Percentiles rank a stretch among this genome's conserved stretches.
Evolutionary conservation across 2,113 vertebrate species (phyloP).

Genomic region (Petrocephalus zakoni): DNA sequence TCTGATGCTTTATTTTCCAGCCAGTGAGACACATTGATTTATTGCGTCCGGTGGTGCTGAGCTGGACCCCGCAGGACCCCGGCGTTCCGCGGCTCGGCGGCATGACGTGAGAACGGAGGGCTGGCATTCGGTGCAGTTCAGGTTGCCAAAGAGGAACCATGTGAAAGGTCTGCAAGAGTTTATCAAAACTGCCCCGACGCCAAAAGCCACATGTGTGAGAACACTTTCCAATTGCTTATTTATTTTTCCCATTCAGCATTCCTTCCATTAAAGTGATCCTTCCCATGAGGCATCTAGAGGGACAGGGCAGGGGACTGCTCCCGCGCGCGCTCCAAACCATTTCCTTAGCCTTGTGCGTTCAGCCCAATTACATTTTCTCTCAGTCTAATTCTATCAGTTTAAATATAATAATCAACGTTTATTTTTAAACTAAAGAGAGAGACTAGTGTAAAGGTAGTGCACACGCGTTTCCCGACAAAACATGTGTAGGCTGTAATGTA

Average conservation of each 20-base stretch:
- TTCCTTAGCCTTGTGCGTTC: not conserved
- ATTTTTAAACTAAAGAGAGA: not conserved
- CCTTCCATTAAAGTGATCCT: conserved; percentile 28
- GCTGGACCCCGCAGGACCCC: not conserved
- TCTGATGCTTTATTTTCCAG: not conserved
- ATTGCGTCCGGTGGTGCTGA: not conserved
- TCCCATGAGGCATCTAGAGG: conserved; percentile 3
- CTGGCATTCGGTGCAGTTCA: not conserved
- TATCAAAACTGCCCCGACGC: conserved; percentile 26
- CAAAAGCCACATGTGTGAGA: conserved; percentile 20
- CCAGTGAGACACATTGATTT: not conserved
- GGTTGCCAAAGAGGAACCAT: not conserved
- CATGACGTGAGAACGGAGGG: conserved; percentile 14
- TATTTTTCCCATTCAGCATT: conserved; percentile 33
- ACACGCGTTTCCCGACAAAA: not conserved
- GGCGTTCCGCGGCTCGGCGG: not conserved
- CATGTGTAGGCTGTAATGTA: not conserved
- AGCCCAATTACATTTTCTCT: not conserved
- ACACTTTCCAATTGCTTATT: conserved; percentile 28
- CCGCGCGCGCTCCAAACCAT: not conserved
- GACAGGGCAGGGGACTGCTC: not conserved
- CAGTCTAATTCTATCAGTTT: not conserved
- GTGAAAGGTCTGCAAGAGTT: conserved; percentile 27
- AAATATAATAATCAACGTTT: not conserved
- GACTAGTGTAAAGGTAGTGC: not conserved